Evolutionary conservation across 1,140 invertebrate species (phyloP), one percentile per base, ranked within the genome.

Genomic region (Melipona quadrifasciata): DNA sequence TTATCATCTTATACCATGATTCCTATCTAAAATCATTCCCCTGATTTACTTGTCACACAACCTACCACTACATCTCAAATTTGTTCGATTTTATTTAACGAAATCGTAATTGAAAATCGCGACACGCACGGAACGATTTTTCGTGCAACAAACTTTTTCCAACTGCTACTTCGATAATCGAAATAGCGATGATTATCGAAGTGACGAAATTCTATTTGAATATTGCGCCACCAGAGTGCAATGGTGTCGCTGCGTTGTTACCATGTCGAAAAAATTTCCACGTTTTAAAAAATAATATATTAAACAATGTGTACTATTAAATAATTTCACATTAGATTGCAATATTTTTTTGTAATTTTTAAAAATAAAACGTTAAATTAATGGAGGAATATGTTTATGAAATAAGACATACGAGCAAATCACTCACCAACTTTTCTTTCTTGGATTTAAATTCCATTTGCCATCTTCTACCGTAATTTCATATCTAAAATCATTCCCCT

Each of bases 311-410:
- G 12, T 79, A 39, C 21, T 51, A 61, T 64, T 47, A 11, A 79
- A 74, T 78, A 76, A 27, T 19, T 34, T 3, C n/a, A 27, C 47
- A 64, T 57, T 19, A 53, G 2, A 61, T 53, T 78, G 1, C 4
- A 47, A 64, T 72, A 73, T 58, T 27, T 31, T 27, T 21, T 34
- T 47, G 21, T 34, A 51, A 24, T 58, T 0, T 82, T 24, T 57
- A 1, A 27, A 16, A 19, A 51, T 61, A 17, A 1, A 55, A 64
- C 72, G 24, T 71, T 70, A 17, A 19, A 55, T 77, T 4, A 12
- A 84, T 91, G 74, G 91, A 92, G 14, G 80, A 86, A 55, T 84
- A 90, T n/a, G n/a, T 80, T 84, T 94, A 21, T 84, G 85, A 53
- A 85, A 87, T 6, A 74, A 31, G 39, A 21, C 0, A 27, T 27